Base-by-base conservation (phyloP, 1,140 invertebrate species). In the Orchestia grillus region DNA sequence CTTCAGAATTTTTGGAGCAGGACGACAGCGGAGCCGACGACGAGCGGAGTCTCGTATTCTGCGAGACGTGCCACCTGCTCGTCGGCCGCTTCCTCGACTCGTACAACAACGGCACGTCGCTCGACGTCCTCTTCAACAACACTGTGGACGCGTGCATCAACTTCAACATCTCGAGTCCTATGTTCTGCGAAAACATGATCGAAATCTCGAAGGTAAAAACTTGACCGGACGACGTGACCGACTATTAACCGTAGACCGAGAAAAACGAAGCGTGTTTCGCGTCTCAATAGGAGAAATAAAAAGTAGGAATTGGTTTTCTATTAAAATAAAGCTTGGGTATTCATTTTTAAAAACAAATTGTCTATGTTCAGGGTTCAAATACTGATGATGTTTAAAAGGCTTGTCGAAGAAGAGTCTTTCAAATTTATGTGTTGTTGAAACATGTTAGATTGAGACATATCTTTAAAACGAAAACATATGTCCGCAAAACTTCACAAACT, bases 121-220 rank as follows among this genome's bases (percentile, higher is more conserved):
- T 96, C 0, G 62, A 53, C 23, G 95, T 41, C 44, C 44, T 96
- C 42, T 95, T 77, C 44, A 87, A 96, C 96, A n/a, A 57, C n/a
- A 87, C 96, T 36, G 95, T 95, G 88, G 90, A 53, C 36, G 88
- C 96, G 47, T 96, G 96, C 42, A 91, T 96, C 44, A 62, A 96
- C 53, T 43, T 96, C 8, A 94, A 94, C 44, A 96, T 96, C 45
- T 47, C 87, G 47, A 96, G 96, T 57, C 28, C 94, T 3, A 87
- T 87, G 43, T 87, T 96, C 44, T 96, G 96, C 44, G 96, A 96
- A 47, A 95, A 90, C 87, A 92, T 96, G n/a, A 96, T 96, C 36
- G 44, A 92, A 15, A 42, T 96, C 36, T 95, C 96, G 23, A 95
- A 95, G 87, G 96, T 96, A 42, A 95, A 41, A n/a, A 77, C 62